These are phyloP conservation scores for Capitella teleta DNA, from an alignment of 1,140 invertebrate species.

Conservation along the genomic window DNA sequence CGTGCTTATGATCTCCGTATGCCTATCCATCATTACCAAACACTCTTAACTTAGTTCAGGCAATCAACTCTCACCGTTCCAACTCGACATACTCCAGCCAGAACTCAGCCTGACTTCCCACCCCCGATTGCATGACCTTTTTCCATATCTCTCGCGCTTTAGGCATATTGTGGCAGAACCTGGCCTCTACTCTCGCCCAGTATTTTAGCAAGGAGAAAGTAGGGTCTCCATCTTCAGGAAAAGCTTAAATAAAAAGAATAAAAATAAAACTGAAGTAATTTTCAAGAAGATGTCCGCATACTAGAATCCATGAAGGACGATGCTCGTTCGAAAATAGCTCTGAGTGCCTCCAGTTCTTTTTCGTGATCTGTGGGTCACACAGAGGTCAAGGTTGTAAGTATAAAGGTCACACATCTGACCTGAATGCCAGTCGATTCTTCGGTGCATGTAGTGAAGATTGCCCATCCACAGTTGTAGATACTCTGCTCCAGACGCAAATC, in stretches of 20 bases:
- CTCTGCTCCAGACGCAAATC: conserved; percentile 54
- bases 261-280: conserved; percentile 15
- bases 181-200: conserved; percentile 58
- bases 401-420: background rate
- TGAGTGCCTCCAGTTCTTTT: too few relatives aligned
- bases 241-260: conserved; percentile 41
- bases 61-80: conserved; percentile 42
- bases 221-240: conserved; percentile 54
- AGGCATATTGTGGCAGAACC: conserved; percentile 50
- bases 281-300: too few relatives aligned
- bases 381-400: too few relatives aligned
- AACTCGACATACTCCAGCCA: conserved; percentile 62
- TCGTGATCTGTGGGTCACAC: too few relatives aligned
- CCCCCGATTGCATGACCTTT: conserved; percentile 54
- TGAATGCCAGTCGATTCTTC: conserved; percentile 47
- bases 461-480: conserved; percentile 58
- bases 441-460: conserved; percentile 58
- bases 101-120: conserved; percentile 47
- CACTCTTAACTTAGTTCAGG: background rate
- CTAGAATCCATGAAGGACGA: too few relatives aligned
- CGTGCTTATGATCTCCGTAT: too few relatives aligned
- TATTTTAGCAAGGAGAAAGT: conserved; percentile 55
- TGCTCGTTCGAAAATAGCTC: too few relatives aligned
- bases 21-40: too few relatives aligned
- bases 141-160: conserved; percentile 60